Evolutionary conservation across 2,797 vertebrate genomes (phyloP), one percentile per base, ranked within the genome.

Genomic region (Arrhamphus sclerolepis): DNA sequence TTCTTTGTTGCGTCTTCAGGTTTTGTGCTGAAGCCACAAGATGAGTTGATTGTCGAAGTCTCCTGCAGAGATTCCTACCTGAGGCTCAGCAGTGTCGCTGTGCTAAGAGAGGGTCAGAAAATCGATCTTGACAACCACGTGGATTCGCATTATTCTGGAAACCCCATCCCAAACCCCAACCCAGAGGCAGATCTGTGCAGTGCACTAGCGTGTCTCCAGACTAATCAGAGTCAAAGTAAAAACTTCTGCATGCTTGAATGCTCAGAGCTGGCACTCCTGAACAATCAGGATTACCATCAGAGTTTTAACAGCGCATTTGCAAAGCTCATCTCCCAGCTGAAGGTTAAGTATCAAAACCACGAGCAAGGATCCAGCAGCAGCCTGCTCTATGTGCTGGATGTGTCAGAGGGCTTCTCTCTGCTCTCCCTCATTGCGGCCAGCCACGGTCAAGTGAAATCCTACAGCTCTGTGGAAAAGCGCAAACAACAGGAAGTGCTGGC

Each of bases 361-460:
- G 55, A 56, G 29, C 84, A 72, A 34, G 77, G 68, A 1, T 60
- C 46, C 18, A 38, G 61, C 18, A 20, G 67, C 0, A 92, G 95
- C 57, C 91, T 92, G 46, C 67, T 96, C 41, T 98, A 95, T 0
- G 76, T 98, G 64, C 89, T 99, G 48, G 98, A 99, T 47, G 98
- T 99, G 26, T 98, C 96, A 0, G 97, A 99, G 82, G 97, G 98
- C 42, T 99, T 99, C 87, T 99, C 98, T 3, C 68, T 98, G 66
- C 91, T 99, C 52, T 94, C 96, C 2, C 66, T 98, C 68, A 93
- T 98, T 56, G 95, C 97, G 5, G 94, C 95, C 58, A 89, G 90
- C 51, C 91, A 95, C 5, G 96, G 95, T 24, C 62, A 75, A 0
- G 93, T 98, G 17, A 96, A 93, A 82, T 94, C 96, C 22, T 99